Evolutionary conservation across 2,888 invertebrate species (phyloP).

Genomic region (Onthophagus sagittarius): DNA sequence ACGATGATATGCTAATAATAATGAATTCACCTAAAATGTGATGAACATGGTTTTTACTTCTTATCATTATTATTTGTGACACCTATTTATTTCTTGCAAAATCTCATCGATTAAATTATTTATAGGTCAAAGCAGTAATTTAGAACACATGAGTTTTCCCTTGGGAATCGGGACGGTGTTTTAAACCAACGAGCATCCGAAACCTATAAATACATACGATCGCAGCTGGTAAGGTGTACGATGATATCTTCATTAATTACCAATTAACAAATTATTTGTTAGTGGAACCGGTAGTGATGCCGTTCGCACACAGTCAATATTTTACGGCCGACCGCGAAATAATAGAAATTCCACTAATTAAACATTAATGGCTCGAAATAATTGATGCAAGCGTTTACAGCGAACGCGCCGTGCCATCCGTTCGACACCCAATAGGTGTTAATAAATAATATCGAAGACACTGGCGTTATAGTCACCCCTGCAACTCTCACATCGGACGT

Average conservation of each 20-base stretch:
- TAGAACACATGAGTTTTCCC: not conserved
- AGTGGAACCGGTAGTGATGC: not conserved
- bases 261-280: not conserved
- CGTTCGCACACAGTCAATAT: conserved; percentile 4
- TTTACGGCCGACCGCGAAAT: conserved; percentile 4
- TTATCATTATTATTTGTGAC: no score
- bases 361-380: conserved; percentile 10
- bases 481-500: not conserved
- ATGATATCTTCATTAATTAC: not conserved
- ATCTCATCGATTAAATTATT: not conserved
- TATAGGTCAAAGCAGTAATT: not conserved
- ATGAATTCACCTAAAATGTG: conserved; percentile 7
- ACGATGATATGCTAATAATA: conserved; percentile 11
- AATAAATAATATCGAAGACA: conserved; percentile 10
- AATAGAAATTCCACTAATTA: conserved; percentile 13
- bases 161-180: not conserved
- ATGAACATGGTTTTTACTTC: no score
- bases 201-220: not conserved
- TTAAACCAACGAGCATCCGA: not conserved
- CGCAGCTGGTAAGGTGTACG: not conserved
- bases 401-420: not conserved
- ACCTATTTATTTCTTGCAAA: not conserved
- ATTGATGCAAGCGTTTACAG: conserved; percentile 10
- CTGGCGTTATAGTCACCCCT: not conserved
- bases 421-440: conserved; percentile 7